Evolutionary conservation across 1,140 invertebrate genomes (phyloP).

Genomic region (Neodiprion fabricii): DNA sequence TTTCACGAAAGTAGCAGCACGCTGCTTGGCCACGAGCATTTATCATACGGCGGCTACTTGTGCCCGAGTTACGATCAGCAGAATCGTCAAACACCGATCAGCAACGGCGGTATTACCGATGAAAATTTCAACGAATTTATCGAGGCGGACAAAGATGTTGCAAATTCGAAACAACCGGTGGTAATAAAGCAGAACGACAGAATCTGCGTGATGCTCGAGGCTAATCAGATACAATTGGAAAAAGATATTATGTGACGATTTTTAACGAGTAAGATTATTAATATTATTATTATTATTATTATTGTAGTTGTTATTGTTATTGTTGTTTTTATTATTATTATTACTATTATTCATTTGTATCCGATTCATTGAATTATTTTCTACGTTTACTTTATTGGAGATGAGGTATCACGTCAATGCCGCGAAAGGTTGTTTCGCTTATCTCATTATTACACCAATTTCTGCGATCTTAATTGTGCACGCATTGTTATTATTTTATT

Average conservation of each 20-base stretch:
- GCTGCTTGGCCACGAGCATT: neutral
- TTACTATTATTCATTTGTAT: too few species aligned
- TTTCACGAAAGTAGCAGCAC: conserved; percentile 20
- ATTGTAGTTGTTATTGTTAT: too few species aligned
- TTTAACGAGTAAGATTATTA: too few species aligned
- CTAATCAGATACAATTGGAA: conserved; percentile 1
- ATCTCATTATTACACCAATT: too few species aligned
- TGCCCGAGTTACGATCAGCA: neutral
- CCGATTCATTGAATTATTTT: too few species aligned
- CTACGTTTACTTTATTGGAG: too few species aligned
- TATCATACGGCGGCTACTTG: neutral
- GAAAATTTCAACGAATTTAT: neutral
- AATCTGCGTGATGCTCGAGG: conserved; percentile 1
- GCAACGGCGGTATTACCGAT: neutral
- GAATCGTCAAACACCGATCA: neutral
- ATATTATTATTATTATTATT: too few species aligned
- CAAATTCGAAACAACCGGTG: neutral
- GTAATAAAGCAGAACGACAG: neutral
- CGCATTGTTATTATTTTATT: too few species aligned
- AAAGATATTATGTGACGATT: neutral
- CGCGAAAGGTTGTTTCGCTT: too few species aligned
- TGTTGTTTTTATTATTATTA: too few species aligned
- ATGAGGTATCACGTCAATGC: too few species aligned
- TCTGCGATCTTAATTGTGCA: too few species aligned
- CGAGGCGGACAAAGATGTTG: neutral